Conservation (phyloP, 1,140 invertebrate species). For the Drosophila nebulosa region DNA sequence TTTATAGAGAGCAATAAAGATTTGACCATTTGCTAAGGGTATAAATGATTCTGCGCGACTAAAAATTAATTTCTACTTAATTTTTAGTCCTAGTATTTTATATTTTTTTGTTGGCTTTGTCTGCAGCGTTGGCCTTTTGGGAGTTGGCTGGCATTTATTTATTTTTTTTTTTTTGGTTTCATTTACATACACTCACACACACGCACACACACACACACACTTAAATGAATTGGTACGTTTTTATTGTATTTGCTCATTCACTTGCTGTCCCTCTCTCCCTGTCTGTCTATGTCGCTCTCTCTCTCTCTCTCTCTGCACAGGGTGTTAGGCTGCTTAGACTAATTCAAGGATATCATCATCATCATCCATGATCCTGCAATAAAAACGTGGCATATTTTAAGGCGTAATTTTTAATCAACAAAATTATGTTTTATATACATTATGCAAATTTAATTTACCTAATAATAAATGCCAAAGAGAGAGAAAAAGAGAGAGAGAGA, state of each 20-base stretch:
- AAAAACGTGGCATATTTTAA: conserved; percentile 16
- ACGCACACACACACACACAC: conserved; percentile 15
- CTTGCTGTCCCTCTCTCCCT: background rate
- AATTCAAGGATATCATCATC: background rate
- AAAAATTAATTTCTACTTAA: background rate
- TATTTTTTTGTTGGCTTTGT: conserved; percentile 34
- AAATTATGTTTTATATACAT: background rate
- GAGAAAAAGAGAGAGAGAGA: too few relatives aligned
- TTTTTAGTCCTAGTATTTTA: conserved; percentile 14
- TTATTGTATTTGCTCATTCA: conserved; percentile 25
- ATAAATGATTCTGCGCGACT: background rate
- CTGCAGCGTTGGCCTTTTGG: conserved; percentile 32
- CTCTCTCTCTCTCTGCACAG: conserved; percentile 13
- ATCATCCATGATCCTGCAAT: background rate
- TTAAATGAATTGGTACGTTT: conserved; percentile 58
- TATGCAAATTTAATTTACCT: background rate
- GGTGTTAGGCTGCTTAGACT: conserved; percentile 31
- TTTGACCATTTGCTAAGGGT: background rate
- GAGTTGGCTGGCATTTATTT: conserved; percentile 37
- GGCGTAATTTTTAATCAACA: background rate
- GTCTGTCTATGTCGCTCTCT: too few relatives aligned
- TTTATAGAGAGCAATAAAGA: too few relatives aligned
- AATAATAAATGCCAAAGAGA: too few relatives aligned
- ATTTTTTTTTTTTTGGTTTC: too few relatives aligned
- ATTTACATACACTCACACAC: conserved; percentile 1